Evolutionary conservation across 2,113 vertebrate species (phyloP), one percentile per base, ranked within the genome.

Genomic region (Cisticola juncidis): DNA sequence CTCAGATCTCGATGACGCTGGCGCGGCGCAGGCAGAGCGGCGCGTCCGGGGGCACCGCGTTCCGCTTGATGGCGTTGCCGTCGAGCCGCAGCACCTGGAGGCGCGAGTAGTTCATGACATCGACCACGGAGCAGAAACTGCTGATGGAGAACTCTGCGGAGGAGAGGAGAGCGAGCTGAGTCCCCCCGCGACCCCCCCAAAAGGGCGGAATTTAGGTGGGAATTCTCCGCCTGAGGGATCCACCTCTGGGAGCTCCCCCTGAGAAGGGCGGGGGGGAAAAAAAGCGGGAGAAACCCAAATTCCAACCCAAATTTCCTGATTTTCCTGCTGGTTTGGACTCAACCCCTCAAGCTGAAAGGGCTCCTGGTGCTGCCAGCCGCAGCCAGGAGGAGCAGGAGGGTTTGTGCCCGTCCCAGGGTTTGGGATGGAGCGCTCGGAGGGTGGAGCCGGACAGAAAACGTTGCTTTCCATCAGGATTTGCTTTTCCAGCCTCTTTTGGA

Each of bases 61-160:
- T 96, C 10, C 81, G 83, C 48, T 97, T 95, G 93, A 99, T 98
- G 91, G 98, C 98, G 11, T 99, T 99, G 7, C 99, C 99, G 1
- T 99, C 99, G 72, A 99, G 98, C 38, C 99, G 98, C 96, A 99
- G 97, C 20, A 99, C 98, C 95, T 92, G 98, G 62, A 99, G 98
- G 91, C 97, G 98, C 62, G 99, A 99, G 98, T 99, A 99, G 97
- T 98, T 99, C 95, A 98, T 97, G 66, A 99, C 97, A 4, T 99
- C 99, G 92, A 99, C 97, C 53, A 98, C 72, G 28, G 95, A 98
- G 97, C 99, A 99, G 98, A 99, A 99, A 71, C 99, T 99, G 85
- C 98, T 98, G 97, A 99, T 94, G 84, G 98, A 99, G 97, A 99
- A 99, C 95, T 99, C 99, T 99, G 98, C 0, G 4, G 2, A 38